phyloP scores from a whole-genome alignment of 2,797 vertebrate species.

The Typhlichthys eigenmanni region DNA sequence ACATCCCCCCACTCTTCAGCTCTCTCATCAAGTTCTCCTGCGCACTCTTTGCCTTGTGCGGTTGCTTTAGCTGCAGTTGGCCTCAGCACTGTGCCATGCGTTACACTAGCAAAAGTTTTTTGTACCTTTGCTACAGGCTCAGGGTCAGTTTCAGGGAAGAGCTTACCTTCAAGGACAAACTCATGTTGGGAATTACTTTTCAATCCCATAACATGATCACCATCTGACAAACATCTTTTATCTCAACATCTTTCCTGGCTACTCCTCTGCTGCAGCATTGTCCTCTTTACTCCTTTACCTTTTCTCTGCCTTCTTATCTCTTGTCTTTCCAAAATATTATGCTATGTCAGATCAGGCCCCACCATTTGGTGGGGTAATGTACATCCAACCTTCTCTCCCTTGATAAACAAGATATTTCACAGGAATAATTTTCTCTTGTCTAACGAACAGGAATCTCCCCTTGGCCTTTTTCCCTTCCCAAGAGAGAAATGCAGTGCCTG shows the following conservation, averaged over 20 bases:
- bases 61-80: constrained; percentile 15
- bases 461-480: no score
- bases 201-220: neutral
- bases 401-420: no score
- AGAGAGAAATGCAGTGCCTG: no score
- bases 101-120: constrained; percentile 14
- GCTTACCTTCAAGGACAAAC: neutral
- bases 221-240: constrained; percentile 1
- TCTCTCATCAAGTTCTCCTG: constrained; percentile 9
- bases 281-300: no score
- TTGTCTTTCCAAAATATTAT: no score
- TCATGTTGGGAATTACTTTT: neutral
- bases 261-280: constrained; percentile 1
- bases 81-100: constrained; percentile 13
- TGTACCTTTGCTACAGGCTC: constrained; percentile 5
- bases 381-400: neutral
- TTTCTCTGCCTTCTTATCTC: no score
- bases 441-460: no score
- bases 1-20: constrained; percentile 8
- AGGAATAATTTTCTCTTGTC: no score
- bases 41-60: constrained; percentile 5
- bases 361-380: neutral
- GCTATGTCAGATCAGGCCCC: neutral
- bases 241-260: constrained; percentile 11
- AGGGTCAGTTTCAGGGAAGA: constrained; percentile 6